Conservation (phyloP, 2,888 invertebrate genomes). For the Helobdella robusta region DNA sequence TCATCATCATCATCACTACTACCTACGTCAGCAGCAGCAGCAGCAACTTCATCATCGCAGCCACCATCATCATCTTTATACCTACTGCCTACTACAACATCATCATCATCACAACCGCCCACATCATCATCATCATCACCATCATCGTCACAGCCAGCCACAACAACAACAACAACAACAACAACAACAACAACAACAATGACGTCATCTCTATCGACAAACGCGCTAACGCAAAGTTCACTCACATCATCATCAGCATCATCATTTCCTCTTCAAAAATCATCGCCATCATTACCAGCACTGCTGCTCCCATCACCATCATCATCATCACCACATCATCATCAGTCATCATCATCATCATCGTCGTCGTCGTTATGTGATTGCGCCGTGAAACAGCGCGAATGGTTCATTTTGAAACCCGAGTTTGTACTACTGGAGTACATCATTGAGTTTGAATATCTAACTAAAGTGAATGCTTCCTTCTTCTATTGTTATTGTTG, state of each 20-base stretch:
- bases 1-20: too few relatives aligned
- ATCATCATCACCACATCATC: slow-evolving; percentile 3
- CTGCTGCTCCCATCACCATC: background rate
- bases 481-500: background rate
- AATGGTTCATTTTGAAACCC: slow-evolving; percentile 48
- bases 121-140: too few relatives aligned
- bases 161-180: too few relatives aligned
- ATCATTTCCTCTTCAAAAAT: background rate
- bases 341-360: background rate
- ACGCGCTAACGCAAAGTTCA: background rate
- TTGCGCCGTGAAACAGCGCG: slow-evolving; percentile 46
- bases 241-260: background rate
- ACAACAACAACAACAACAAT: too few relatives aligned
- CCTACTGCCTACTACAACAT: too few relatives aligned
- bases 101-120: too few relatives aligned
- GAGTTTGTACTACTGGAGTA: slow-evolving; percentile 48
- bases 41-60: too few relatives aligned
- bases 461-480: slow-evolving; percentile 41
- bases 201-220: too few relatives aligned
- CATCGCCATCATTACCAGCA: background rate
- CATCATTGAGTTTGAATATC: slow-evolving; percentile 49
- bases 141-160: too few relatives aligned
- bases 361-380: slow-evolving; percentile 40
- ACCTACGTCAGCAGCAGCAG: too few relatives aligned
- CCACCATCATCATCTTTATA: too few relatives aligned